A percentile compares a stretch with the other conserved stretches of the same genome.
Conservation (phyloP, 2,797 vertebrate species). For the Danio kyathit region DNA sequence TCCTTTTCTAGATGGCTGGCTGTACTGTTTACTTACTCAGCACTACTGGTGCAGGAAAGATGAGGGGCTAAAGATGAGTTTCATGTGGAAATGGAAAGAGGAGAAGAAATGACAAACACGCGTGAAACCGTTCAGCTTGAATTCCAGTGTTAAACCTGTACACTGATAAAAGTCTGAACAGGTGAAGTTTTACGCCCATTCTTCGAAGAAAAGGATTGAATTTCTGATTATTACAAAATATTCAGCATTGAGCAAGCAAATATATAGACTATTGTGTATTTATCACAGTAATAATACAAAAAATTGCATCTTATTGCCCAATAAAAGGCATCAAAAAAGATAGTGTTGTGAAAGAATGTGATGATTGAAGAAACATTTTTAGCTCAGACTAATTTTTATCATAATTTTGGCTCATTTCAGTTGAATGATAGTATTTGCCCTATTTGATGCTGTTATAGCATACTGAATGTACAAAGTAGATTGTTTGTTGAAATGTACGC, state of each 20-base stretch:
- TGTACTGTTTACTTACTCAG: slow-evolving; percentile 56
- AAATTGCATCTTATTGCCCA: too few species aligned
- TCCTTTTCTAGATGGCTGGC: slow-evolving; percentile 52
- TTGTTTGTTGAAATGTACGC: too few species aligned
- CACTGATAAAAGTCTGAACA: neutral
- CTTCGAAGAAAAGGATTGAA: neutral
- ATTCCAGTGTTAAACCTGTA: neutral
- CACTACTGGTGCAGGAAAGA: slow-evolving; percentile 10
- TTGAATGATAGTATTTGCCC: too few species aligned
- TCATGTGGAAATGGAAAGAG: neutral
- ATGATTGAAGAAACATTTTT: too few species aligned
- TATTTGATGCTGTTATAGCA: too few species aligned
- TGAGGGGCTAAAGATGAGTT: neutral
- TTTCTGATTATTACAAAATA: neutral
- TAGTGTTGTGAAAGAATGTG: too few species aligned
- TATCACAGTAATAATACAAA: too few species aligned
- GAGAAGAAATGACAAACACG: neutral
- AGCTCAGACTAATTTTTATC: too few species aligned
- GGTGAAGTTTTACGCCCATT: neutral
- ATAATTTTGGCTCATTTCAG: too few species aligned
- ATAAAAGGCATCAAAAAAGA: too few species aligned
- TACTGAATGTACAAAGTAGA: too few species aligned
- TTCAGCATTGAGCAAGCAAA: neutral
- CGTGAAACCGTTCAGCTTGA: neutral
- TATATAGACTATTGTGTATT: neutral